phyloP scores from a whole-genome alignment of 2,797 vertebrate genomes.

The Pipistrellus nathusii region DNA sequence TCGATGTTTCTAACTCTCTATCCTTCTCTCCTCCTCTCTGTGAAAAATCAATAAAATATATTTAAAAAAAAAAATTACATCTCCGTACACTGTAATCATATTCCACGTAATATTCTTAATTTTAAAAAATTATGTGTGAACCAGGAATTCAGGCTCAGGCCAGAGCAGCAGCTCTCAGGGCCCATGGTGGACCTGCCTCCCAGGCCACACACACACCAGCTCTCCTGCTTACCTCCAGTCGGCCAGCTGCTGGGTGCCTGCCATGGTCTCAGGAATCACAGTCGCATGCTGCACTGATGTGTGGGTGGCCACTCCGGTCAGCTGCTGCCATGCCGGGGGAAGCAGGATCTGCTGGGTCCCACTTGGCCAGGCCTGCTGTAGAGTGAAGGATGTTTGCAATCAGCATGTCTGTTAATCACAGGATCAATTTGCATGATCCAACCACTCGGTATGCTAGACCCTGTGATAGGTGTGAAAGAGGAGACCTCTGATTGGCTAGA shows the following conservation, averaged over 20 bases:
- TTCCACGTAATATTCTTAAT: neutral
- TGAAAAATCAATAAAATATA: no score
- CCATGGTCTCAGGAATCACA: constrained; percentile 97
- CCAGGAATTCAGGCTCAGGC: neutral
- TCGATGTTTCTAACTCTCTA: no score
- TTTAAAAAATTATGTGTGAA: neutral
- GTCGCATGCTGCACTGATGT: constrained; percentile 97
- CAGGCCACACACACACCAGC: neutral
- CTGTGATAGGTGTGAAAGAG: neutral
- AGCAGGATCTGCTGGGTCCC: constrained; percentile 99
- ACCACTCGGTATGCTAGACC: neutral
- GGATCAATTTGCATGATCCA: neutral
- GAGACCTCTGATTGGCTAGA: neutral
- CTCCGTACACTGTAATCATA: neutral
- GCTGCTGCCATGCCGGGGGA: constrained; percentile 98
- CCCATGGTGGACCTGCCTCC: neutral
- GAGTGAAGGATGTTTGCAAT: constrained; percentile 55
- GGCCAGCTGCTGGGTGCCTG: constrained; percentile 94
- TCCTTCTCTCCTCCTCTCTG: no score
- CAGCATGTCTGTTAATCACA: neutral
- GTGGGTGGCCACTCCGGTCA: constrained; percentile 94
- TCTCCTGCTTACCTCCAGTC: constrained; percentile 95
- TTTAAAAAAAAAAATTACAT: no score
- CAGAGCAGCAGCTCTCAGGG: constrained; percentile 81
- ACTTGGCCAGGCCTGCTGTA: constrained; percentile 97